These are phyloP conservation scores for Thryonomys swinderianus DNA, from an alignment of 2,113 vertebrate species.

Conservation along the genomic window DNA sequence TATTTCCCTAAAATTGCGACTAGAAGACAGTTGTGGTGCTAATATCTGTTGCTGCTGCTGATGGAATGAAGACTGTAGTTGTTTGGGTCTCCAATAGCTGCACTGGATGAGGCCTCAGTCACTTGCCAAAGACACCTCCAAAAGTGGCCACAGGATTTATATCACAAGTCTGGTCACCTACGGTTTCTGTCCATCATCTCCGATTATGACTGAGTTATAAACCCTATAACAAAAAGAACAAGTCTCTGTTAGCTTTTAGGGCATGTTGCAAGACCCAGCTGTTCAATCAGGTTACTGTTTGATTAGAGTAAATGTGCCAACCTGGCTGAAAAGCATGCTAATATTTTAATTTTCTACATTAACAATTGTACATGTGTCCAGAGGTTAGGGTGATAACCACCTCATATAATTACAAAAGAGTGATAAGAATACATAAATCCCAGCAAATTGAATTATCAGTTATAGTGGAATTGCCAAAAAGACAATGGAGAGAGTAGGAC, in stretches of 20 bases:
- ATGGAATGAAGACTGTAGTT: not conserved
- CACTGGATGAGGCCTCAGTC: not conserved
- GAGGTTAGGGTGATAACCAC: constrained; percentile 68
- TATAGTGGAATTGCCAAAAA: constrained; percentile 26
- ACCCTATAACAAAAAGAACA: constrained; percentile 26
- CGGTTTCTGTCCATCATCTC: constrained; percentile 6
- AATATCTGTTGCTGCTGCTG: not conserved
- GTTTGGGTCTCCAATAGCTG: not conserved
- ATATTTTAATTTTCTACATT: constrained; percentile 73
- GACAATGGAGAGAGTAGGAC: not conserved
- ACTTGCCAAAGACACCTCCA: not conserved
- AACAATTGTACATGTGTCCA: constrained; percentile 71
- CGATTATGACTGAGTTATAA: constrained; percentile 33
- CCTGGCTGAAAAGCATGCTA: constrained; percentile 63
- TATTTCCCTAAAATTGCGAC: not conserved
- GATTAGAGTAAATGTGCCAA: constrained; percentile 66
- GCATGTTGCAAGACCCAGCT: constrained; percentile 69
- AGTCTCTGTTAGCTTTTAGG: constrained; percentile 22
- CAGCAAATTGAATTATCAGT: constrained; percentile 71
- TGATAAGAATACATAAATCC: constrained; percentile 65
- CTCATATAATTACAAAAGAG: constrained; percentile 45
- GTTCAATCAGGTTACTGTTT: constrained; percentile 66
- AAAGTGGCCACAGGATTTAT: not conserved
- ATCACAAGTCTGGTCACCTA: not conserved
- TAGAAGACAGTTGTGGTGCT: not conserved